A percentile compares a stretch with the other conserved stretches of the same genome.
Conservation (phyloP, 2,797 vertebrate genomes). For the Lates japonicus region DNA sequence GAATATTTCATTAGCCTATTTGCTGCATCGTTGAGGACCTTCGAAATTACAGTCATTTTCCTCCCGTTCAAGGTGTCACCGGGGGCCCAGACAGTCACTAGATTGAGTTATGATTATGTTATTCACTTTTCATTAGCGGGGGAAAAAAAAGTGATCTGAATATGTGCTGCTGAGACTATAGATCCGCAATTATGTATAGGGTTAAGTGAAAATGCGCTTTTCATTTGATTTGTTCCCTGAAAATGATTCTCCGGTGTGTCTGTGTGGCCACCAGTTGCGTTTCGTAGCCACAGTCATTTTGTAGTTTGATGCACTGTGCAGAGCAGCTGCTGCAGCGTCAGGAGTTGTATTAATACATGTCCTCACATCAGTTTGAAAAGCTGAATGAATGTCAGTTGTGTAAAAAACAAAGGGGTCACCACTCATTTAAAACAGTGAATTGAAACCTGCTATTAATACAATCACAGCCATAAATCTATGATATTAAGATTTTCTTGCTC, state of each 20-base stretch:
- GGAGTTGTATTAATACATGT: neutral
- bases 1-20: conserved; percentile 76
- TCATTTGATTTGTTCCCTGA: conserved; percentile 60
- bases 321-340: conserved; percentile 13
- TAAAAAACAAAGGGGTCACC: neutral
- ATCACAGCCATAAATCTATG: too few species aligned
- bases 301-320: neutral
- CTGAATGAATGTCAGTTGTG: neutral
- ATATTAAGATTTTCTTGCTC: neutral
- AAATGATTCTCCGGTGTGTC: conserved; percentile 44
- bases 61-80: conserved; percentile 65
- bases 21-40: conserved; percentile 76
- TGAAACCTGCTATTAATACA: neutral
- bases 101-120: conserved; percentile 78
- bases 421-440: neutral
- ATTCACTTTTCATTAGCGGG: conserved; percentile 78
- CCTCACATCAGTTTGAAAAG: neutral
- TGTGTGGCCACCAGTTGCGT: conserved; percentile 69
- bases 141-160: conserved; percentile 61
- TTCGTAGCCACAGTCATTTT: conserved; percentile 15
- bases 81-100: conserved; percentile 59
- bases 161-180: conserved; percentile 66
- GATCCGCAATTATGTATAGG: conserved; percentile 68
- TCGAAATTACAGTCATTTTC: conserved; percentile 70
- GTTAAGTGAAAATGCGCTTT: conserved; percentile 66